Conservation (phyloP, 2,113 vertebrate species). For the Malurus alboscapulatus region DNA sequence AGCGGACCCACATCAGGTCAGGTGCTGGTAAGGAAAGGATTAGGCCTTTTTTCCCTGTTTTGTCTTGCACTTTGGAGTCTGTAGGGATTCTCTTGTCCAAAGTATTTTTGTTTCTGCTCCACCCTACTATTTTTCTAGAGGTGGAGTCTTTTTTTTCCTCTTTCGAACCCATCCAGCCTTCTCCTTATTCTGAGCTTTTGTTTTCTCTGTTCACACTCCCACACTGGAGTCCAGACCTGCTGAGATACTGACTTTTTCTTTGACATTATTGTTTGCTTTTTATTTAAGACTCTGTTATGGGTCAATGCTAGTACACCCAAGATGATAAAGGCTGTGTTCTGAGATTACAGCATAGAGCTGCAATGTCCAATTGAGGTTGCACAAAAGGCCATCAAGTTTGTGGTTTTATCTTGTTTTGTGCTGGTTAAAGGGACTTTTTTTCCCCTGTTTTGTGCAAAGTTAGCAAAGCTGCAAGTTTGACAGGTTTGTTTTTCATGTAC, state of each 20-base stretch:
- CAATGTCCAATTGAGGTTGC: constrained; percentile 60
- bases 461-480: constrained; percentile 69
- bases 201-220: constrained; percentile 38
- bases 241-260: constrained; percentile 51
- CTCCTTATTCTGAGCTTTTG: constrained; percentile 24
- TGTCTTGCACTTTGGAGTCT: neutral
- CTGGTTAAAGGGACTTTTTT: constrained; percentile 27
- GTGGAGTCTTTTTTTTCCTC: neutral
- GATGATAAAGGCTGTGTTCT: constrained; percentile 58
- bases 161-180: neutral
- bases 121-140: constrained; percentile 53
- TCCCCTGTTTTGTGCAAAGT: constrained; percentile 62
- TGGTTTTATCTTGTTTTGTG: constrained; percentile 71
- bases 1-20: neutral
- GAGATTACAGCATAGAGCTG: constrained; percentile 55
- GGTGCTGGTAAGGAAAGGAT: neutral
- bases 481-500: constrained; percentile 60
- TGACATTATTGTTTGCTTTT: constrained; percentile 44
- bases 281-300: constrained; percentile 57
- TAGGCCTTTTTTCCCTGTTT: neutral
- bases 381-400: constrained; percentile 68
- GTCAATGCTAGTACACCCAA: constrained; percentile 49
- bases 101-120: constrained; percentile 48
- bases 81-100: neutral
- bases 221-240: constrained; percentile 44